phyloP scores from a whole-genome alignment of 2,113 vertebrate species.

The Aepyceros melampus region DNA sequence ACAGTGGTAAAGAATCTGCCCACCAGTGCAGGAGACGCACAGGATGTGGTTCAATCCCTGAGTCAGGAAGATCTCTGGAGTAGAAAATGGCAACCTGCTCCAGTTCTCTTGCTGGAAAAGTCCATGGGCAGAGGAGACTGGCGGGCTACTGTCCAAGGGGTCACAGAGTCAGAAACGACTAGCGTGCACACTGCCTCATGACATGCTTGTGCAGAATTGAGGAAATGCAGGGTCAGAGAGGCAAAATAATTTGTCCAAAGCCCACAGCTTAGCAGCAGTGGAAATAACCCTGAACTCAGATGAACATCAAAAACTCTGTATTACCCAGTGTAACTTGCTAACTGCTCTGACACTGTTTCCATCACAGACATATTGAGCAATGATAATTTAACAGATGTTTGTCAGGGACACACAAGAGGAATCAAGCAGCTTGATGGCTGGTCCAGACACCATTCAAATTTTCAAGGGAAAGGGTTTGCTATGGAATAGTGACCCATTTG shows the following conservation, averaged over 20 bases:
- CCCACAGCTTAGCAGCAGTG: background rate
- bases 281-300: background rate
- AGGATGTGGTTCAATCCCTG: rapidly evolving
- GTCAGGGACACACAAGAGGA: background rate
- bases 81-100: background rate
- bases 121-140: background rate
- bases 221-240: background rate
- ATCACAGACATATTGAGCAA: background rate
- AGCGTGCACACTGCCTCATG: background rate
- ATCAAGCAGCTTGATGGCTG: background rate
- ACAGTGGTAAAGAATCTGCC: background rate
- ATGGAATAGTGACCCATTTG: background rate
- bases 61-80: background rate
- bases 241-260: background rate
- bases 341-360: background rate
- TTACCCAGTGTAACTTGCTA: background rate
- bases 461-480: background rate
- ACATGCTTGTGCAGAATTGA: background rate
- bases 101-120: background rate
- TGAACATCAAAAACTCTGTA: background rate
- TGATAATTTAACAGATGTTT: background rate
- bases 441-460: background rate
- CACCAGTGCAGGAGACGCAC: background rate
- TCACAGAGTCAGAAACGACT: background rate
- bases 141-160: background rate